phyloP scores from a whole-genome alignment of 2,797 vertebrate genomes.

The Bryconaethiops microstoma region DNA sequence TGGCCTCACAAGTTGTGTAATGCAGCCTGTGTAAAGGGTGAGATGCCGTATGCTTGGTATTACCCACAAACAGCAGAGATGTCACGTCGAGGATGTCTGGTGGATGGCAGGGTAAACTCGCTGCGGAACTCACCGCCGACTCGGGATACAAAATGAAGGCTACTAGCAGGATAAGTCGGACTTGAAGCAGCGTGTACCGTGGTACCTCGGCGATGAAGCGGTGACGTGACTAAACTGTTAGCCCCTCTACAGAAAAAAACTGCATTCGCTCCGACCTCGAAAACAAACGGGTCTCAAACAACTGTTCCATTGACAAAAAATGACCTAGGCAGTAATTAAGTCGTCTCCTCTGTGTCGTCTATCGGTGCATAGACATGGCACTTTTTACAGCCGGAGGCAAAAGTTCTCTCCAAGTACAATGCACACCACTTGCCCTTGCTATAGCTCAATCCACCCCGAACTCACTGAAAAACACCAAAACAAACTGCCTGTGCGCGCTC shows the following conservation, averaged over 20 bases:
- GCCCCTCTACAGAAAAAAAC: neutral
- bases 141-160: neutral
- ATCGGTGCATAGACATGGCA: neutral
- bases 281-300: too few relatives aligned
- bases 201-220: neutral
- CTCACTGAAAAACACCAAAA: too few relatives aligned
- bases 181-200: neutral
- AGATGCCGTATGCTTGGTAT: neutral
- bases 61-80: neutral
- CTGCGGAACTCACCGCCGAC: neutral
- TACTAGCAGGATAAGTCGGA: neutral
- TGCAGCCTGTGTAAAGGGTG: neutral
- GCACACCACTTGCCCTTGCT: neutral
- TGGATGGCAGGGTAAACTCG: neutral
- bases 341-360: neutral
- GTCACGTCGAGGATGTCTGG: neutral
- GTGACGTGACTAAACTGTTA: neutral
- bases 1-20: neutral
- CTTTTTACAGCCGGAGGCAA: neutral
- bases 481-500: neutral
- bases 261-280: neutral
- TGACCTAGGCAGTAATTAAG: neutral
- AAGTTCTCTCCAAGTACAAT: neutral
- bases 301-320: too few relatives aligned
- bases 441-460: neutral